Evolutionary conservation across 2,113 vertebrate species (phyloP), one percentile per base, ranked within the genome.

Genomic region (Hipposideros armiger): DNA sequence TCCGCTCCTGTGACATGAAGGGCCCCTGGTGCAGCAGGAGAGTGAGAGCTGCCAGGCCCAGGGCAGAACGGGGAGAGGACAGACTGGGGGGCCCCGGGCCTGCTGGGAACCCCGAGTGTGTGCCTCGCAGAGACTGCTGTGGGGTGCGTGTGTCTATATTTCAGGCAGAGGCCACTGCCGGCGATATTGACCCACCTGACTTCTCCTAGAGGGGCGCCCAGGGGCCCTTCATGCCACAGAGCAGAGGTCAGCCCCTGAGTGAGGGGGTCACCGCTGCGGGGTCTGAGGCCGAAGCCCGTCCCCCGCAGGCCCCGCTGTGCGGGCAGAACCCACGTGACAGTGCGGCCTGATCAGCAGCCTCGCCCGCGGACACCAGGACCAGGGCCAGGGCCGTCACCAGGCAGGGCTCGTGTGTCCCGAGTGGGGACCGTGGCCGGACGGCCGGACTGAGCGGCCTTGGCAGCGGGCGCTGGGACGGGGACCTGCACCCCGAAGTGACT

Each of bases 271-370:
- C 67, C 6, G 36, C 10, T 22, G 76, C 94, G 70, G 87, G 88
- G 87, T 90, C 70, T 66, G 85, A 47, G 81, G 77, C 84, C 87
- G 69, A 72, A 66, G 77, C 40, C 56, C 19, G 8, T 60, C 76
- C 58, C 81, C 77, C 36, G 45, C 67, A 67, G 93, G 84, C 88
- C 26, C 0, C 32, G 88, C 91, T 96, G 52, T 77, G 89, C 89
- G 54, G 91, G 88, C 96, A 95, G 96, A 97, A 95, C 88, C 95
- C 81, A 93, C 94, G 77, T 95, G 95, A 91, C 97, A 96, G 95
- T 91, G 96, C 72, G 95, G 93, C 86, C 4, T 87, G 80, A 95
- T 90, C 96, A 92, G 96, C 96, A 96, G 96, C 90, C 93, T 96
- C 14, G 85, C 88, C 93, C 1, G 56, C 67, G 85, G 93, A 95